Conservation (phyloP, 2,113 vertebrate genomes). For the Apteryx owenii region DNA sequence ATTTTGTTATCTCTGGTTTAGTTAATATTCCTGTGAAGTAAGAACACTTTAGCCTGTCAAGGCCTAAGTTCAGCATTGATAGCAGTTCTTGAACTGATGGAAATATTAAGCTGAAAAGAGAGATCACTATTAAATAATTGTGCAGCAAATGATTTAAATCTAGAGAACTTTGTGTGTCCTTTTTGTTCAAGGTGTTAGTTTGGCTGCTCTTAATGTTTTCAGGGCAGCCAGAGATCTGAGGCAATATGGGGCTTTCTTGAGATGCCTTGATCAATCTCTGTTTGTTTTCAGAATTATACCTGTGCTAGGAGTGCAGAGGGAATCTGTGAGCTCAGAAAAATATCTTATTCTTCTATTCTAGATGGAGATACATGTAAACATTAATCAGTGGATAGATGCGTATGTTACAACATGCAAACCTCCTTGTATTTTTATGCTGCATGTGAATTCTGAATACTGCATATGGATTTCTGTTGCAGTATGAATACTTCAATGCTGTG, state of each 20-base stretch:
- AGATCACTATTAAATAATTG: neutral
- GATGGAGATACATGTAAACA: neutral
- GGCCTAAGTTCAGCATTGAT: neutral
- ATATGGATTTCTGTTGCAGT: slow-evolving; percentile 81
- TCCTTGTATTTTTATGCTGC: neutral
- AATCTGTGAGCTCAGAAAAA: neutral
- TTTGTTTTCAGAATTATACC: neutral
- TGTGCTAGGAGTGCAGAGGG: neutral
- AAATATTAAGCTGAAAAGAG: neutral
- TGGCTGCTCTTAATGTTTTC: neutral
- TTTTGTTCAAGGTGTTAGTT: neutral
- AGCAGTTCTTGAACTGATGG: neutral
- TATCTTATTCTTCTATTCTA: neutral
- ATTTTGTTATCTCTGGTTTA: neutral
- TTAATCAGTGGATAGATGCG: neutral
- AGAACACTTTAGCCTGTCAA: neutral
- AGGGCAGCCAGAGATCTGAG: neutral
- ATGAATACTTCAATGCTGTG: slow-evolving; percentile 98
- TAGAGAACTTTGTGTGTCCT: neutral
- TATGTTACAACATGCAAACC: neutral
- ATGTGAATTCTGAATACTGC: neutral
- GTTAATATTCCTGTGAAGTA: neutral
- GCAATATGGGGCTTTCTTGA: neutral
- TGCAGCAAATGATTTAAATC: neutral
- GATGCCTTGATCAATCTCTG: neutral